Percentiles rank a stretch among this genome's conserved stretches.
Conservation (phyloP, 2,888 invertebrate genomes). For the Cephus runcator region DNA sequence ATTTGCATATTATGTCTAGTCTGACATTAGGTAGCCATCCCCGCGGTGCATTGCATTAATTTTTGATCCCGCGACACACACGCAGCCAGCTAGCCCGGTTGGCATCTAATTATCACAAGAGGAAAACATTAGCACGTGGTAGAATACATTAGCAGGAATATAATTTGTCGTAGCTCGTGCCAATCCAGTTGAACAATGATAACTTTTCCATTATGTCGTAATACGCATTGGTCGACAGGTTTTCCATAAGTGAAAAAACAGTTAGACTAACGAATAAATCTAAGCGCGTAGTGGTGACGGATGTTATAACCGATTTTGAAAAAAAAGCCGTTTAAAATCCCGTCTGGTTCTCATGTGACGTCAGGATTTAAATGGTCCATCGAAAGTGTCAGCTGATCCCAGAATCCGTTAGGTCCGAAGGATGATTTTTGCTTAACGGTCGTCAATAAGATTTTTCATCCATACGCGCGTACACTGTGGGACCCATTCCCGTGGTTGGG, state of each 20-base stretch:
- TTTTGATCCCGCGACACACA: slow-evolving; percentile 32
- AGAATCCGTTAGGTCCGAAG: slow-evolving; percentile 14
- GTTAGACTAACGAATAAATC: neutral
- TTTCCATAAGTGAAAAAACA: neutral
- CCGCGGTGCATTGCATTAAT: slow-evolving; percentile 61
- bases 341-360: neutral
- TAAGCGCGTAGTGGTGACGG: neutral
- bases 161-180: neutral
- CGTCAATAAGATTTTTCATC: slow-evolving; percentile 1
- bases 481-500: neutral
- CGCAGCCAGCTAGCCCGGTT: neutral
- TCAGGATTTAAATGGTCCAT: slow-evolving; percentile 20
- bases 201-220: neutral
- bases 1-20: slow-evolving; percentile 62
- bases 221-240: neutral
- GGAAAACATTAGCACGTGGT: slow-evolving; percentile 47
- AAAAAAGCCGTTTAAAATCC: neutral
- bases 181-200: neutral
- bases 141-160: neutral
- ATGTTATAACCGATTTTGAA: neutral
- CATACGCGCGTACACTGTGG: neutral
- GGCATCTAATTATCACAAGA: slow-evolving; percentile 42
- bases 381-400: slow-evolving; percentile 8
- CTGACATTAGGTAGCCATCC: slow-evolving; percentile 45
- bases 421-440: slow-evolving; percentile 17